A percentile compares a stretch with the other conserved stretches of the same genome.
These are phyloP conservation scores for Hydrotaea cyrtoneurina DNA, from an alignment of 2,888 invertebrate species.

Conservation along the genomic window DNA sequence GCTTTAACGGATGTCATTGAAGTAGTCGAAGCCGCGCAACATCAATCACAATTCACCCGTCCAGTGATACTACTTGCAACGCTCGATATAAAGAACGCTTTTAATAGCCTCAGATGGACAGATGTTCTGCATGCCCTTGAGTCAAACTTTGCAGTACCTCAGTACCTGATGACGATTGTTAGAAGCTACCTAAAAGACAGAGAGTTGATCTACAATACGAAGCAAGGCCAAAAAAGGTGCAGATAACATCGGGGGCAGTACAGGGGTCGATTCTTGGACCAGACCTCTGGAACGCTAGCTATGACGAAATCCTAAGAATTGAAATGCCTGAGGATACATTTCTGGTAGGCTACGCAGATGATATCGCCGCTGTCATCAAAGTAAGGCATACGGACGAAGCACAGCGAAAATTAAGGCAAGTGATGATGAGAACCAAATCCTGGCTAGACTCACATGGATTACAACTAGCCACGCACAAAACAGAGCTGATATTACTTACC, in stretches of 20 bases:
- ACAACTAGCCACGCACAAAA: too few relatives aligned
- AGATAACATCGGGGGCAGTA: constrained; percentile 42
- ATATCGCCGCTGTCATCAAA: too few relatives aligned
- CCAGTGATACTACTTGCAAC: constrained; percentile 34
- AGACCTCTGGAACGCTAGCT: constrained; percentile 48
- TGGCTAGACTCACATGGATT: constrained; percentile 32
- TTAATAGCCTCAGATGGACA: constrained; percentile 20
- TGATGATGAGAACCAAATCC: constrained; percentile 31
- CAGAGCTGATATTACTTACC: too few relatives aligned
- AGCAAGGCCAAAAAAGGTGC: not conserved
- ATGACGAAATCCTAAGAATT: too few relatives aligned
- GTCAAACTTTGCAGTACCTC: too few relatives aligned
- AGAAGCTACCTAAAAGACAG: too few relatives aligned
- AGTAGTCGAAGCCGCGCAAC: too few relatives aligned
- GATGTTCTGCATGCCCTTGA: constrained; percentile 29
- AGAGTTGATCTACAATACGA: constrained; percentile 25
- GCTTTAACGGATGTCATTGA: not conserved
- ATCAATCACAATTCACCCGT: constrained; percentile 31
- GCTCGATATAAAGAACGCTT: constrained; percentile 40
- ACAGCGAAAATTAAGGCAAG: constrained; percentile 45
- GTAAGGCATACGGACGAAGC: too few relatives aligned
- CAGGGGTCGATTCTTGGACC: constrained; percentile 32
- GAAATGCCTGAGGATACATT: too few relatives aligned
- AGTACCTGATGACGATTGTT: not conserved
- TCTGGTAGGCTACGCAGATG: too few relatives aligned